Conservation (phyloP, 2,113 vertebrate genomes). For the Zootoca vivipara region DNA sequence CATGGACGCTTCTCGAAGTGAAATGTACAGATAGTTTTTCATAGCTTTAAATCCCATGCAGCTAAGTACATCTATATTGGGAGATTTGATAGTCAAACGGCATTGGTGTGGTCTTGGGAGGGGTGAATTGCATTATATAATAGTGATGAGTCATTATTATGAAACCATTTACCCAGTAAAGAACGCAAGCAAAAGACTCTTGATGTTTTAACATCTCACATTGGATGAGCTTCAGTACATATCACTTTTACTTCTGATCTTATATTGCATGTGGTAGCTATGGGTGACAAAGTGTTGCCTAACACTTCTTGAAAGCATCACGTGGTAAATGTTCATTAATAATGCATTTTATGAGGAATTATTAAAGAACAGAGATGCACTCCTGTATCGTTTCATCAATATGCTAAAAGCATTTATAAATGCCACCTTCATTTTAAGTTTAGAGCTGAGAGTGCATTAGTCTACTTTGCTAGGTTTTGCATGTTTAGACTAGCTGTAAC, state of each 20-base stretch:
- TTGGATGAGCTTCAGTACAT: background rate
- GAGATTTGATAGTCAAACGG: background rate
- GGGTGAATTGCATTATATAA: background rate
- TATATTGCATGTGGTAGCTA: background rate
- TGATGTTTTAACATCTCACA: background rate
- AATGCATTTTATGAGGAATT: constrained; percentile 24
- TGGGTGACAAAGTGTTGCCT: background rate
- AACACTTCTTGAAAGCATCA: constrained; percentile 13
- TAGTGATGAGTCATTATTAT: background rate
- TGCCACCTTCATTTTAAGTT: constrained; percentile 2
- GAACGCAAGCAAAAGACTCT: background rate
- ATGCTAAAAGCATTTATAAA: constrained; percentile 26
- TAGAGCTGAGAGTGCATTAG: constrained; percentile 16
- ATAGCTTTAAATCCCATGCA: background rate
- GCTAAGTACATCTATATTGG: background rate
- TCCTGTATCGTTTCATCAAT: constrained; percentile 24
- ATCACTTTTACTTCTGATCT: background rate
- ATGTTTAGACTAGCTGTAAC: background rate
- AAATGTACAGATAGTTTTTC: background rate
- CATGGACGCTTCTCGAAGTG: background rate
- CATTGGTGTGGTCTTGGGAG: background rate
- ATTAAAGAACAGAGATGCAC: constrained; percentile 10
- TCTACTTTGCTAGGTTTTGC: background rate
- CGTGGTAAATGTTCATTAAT: constrained; percentile 6
- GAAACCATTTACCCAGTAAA: background rate